Evolutionary conservation across 2,888 invertebrate genomes (phyloP).

Genomic region (Physocephala rufipes): DNA sequence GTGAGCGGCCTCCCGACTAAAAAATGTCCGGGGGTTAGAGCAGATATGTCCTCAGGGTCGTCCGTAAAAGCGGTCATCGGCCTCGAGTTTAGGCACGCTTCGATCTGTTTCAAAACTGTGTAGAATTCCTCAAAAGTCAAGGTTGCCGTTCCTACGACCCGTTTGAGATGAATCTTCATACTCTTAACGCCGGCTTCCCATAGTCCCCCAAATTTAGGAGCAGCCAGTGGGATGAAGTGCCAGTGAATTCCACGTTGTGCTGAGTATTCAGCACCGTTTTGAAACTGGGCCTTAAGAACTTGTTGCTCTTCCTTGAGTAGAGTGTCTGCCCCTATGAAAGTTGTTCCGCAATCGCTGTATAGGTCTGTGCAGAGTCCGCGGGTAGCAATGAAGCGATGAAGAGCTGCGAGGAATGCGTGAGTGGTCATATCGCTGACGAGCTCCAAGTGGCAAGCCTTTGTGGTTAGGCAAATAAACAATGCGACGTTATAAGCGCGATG

Average conservation of each 20-base stretch:
- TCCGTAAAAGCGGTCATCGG: slow-evolving; percentile 49
- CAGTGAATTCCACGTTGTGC: slow-evolving; percentile 45
- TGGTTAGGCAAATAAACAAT: slow-evolving; percentile 49
- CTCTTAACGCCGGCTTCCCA: slow-evolving; percentile 58
- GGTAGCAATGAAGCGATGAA: slow-evolving; percentile 49
- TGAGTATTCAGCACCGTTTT: slow-evolving; percentile 27
- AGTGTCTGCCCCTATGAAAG: slow-evolving; percentile 42
- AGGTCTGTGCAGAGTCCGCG: slow-evolving; percentile 31
- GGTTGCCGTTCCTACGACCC: slow-evolving; percentile 47
- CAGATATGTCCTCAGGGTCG: slow-evolving; percentile 44
- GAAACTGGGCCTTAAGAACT: neutral
- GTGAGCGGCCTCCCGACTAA: slow-evolving; percentile 32
- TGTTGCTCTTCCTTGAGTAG: slow-evolving; percentile 34
- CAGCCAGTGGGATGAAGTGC: slow-evolving; percentile 55
- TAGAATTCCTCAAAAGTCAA: slow-evolving; percentile 54
- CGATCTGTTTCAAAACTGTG: slow-evolving; percentile 54
- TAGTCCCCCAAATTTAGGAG: slow-evolving; percentile 57
- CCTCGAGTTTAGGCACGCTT: slow-evolving; percentile 54
- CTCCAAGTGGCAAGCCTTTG: too few species aligned
- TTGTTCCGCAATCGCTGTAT: slow-evolving; percentile 42
- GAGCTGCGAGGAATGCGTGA: slow-evolving; percentile 49
- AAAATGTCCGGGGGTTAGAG: slow-evolving; percentile 46
- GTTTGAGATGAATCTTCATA: slow-evolving; percentile 52
- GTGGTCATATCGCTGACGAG: slow-evolving; percentile 41
- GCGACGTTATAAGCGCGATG: slow-evolving; percentile 49